Evolutionary conservation across 2,113 vertebrate species (phyloP).

Genomic region (Neopipo cinnamomea): DNA sequence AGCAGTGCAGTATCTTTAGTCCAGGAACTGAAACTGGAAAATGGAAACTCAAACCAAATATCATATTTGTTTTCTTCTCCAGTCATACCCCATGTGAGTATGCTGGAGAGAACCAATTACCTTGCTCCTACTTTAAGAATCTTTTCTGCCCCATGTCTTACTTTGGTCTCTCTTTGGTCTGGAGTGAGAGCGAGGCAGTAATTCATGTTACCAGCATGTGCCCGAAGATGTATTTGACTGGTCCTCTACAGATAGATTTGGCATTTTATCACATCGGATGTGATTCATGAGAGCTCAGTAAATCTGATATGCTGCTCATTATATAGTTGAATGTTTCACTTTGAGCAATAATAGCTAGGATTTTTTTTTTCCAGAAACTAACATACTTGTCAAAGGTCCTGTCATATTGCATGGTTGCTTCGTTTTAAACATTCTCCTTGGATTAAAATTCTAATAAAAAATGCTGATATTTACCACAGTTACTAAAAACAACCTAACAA

Average conservation of each 20-base stretch:
- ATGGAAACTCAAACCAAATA: slow-evolving; percentile 81
- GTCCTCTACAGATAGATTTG: not conserved
- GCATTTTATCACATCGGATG: not conserved
- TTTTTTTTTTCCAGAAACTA: not conserved
- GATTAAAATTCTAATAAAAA: not conserved
- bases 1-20: slow-evolving; percentile 78
- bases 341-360: not conserved
- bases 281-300: not conserved
- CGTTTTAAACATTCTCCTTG: not conserved
- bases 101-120: not conserved
- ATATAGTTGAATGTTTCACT: not conserved
- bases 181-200: not conserved
- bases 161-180: not conserved
- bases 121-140: not conserved
- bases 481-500: not conserved
- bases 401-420: not conserved
- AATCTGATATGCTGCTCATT: not conserved
- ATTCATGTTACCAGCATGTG: not conserved
- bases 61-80: slow-evolving; percentile 88
- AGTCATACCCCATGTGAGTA: slow-evolving; percentile 96
- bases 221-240: not conserved
- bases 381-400: not conserved
- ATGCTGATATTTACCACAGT: not conserved
- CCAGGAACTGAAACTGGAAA: slow-evolving; percentile 73
- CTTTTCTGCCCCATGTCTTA: not conserved